Evolutionary conservation across 2,113 vertebrate genomes (phyloP), one percentile per base, ranked within the genome.

Genomic region (Dascyllus trimaculatus): DNA sequence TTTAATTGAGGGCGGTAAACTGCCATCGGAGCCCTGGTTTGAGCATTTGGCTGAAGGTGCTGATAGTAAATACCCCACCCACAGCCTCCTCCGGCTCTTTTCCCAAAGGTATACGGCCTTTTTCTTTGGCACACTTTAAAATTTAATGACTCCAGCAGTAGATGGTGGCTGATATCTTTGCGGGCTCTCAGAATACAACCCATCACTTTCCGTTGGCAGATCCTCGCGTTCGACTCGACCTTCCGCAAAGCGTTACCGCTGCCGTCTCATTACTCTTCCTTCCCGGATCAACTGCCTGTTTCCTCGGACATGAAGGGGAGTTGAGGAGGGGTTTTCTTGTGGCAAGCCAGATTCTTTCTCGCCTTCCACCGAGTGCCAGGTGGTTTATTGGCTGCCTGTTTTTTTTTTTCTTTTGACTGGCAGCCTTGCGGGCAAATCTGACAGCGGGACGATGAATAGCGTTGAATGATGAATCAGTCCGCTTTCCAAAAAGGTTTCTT

Each of bases 1-100:
- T 91, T 88, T 85, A 89, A 91, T 85, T 73, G 40, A 45, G 35
- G 58, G 69, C 65, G 11, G 52, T 87, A 78, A 85, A 85, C 81
- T 59, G 66, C 82, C 79, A 61, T 76, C 61, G 43, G 66, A 73
- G 75, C 60, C 78, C 63, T 71, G 49, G 75, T 78, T 71, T 84
- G 58, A 87, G 68, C 82, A 58, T 83, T 86, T 85, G 76, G 70
- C 81, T 78, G 49, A 61, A 75, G 63, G 75, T 56, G 25, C 68
- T 35, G 18, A 69, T 85, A 5, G 40, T 81, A 84, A 91, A 86
- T 52, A 62, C 21, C 45, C 19, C 49, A 74, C 69, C 76, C 76
- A 43, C 54, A 2, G 14, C 18, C 57, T 51, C 66, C 62, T 45
- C 6, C 58, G 0, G 14, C 22, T 57, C 65, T 21, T 61, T 32